Conservation (phyloP, 2,888 invertebrate genomes). For the Chaetogeoica ovagalla region DNA sequence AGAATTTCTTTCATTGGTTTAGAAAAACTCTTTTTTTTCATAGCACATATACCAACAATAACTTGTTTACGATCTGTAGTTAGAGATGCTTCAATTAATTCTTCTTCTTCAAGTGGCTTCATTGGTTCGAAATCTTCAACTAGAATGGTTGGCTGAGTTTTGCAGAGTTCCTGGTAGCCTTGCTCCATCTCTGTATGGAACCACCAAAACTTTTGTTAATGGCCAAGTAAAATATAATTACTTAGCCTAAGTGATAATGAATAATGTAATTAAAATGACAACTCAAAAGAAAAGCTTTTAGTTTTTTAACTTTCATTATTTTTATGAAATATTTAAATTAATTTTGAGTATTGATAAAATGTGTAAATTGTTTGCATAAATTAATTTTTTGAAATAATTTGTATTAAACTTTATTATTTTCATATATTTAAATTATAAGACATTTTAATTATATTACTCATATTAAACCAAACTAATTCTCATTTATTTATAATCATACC, state of each 20-base stretch:
- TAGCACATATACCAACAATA: slow-evolving; percentile 97
- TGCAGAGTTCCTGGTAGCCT: slow-evolving; percentile 85
- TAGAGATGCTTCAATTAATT: slow-evolving; percentile 52
- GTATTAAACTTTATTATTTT: slow-evolving; percentile 9
- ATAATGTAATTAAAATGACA: slow-evolving; percentile 25
- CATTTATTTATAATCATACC: neutral
- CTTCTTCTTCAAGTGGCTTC: slow-evolving; percentile 54
- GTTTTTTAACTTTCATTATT: neutral
- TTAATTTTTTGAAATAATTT: neutral
- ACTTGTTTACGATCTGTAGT: slow-evolving; percentile 75
- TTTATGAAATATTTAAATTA: slow-evolving; percentile 5
- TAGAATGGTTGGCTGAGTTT: slow-evolving; percentile 71
- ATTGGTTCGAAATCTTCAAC: slow-evolving; percentile 53
- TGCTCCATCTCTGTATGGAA: slow-evolving; percentile 91
- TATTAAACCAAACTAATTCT: neutral
- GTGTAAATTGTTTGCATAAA: neutral
- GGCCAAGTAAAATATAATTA: slow-evolving; percentile 46
- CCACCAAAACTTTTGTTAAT: slow-evolving; percentile 58
- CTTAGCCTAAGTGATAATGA: slow-evolving; percentile 44
- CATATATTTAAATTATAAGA: neutral
- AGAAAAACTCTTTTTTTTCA: slow-evolving; percentile 98
- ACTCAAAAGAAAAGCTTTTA: slow-evolving; percentile 7
- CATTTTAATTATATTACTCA: neutral
- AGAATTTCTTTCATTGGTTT: slow-evolving; percentile 99
- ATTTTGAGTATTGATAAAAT: neutral